phyloP scores from a whole-genome alignment of 2,888 invertebrate genomes.

The Acanthopleura granulata region DNA sequence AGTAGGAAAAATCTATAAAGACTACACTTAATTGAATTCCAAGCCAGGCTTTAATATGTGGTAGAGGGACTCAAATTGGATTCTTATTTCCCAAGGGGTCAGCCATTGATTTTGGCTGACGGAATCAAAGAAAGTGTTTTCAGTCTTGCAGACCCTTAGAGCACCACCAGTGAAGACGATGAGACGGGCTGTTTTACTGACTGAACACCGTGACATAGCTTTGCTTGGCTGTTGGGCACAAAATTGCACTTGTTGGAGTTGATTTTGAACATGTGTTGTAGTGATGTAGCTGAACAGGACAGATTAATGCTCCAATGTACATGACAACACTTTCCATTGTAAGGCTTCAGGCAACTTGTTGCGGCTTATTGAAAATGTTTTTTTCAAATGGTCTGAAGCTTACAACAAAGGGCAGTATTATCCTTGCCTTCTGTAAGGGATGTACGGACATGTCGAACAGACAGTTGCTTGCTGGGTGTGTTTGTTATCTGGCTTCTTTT shows the following conservation, averaged over 20 bases:
- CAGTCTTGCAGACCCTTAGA: neutral
- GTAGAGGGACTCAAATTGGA: conserved; percentile 17
- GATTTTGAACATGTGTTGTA: conserved; percentile 4
- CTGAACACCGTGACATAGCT: too few species aligned
- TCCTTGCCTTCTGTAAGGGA: too few species aligned
- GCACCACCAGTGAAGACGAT: too few species aligned
- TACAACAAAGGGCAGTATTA: too few species aligned
- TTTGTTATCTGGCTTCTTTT: too few species aligned
- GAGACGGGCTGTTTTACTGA: too few species aligned
- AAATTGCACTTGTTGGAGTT: neutral
- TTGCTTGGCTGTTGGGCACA: too few species aligned
- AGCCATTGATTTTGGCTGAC: conserved; percentile 4
- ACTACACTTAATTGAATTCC: conserved; percentile 18
- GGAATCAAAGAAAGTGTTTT: conserved; percentile 11
- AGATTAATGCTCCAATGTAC: neutral
- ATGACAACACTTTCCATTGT: conserved; percentile 4
- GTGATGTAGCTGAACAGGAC: neutral
- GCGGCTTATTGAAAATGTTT: neutral
- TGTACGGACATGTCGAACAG: too few species aligned
- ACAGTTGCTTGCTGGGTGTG: too few species aligned
- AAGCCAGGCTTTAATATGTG: conserved; percentile 4
- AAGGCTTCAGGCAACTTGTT: neutral
- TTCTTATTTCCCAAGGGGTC: conserved; percentile 13
- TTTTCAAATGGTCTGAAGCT: neutral
- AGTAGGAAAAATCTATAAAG: conserved; percentile 14